phyloP scores from a whole-genome alignment of 2,888 invertebrate genomes.

The Nymphalis urticae region DNA sequence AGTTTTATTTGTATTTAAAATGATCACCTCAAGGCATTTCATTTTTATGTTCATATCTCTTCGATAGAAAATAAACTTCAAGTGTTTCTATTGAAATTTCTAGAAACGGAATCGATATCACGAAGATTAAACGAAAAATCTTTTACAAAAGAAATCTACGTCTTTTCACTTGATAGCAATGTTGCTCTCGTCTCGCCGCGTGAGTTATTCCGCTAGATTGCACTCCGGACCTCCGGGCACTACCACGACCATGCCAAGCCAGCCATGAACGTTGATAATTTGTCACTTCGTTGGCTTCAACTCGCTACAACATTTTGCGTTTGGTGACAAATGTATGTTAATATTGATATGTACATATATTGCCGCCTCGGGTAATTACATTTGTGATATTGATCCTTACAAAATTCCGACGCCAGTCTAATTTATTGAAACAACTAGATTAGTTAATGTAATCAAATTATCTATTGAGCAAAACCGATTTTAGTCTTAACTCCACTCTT shows the following conservation, averaged over 20 bases:
- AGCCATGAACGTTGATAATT: conserved; percentile 54
- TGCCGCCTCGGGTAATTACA: no score
- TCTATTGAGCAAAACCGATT: no score
- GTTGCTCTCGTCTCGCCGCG: conserved; percentile 43
- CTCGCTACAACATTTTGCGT: conserved; percentile 23
- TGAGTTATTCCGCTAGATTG: conserved; percentile 52
- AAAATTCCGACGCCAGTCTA: no score
- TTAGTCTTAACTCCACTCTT: no score
- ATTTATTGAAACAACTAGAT: no score
- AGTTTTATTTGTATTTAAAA: no score
- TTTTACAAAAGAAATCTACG: background rate
- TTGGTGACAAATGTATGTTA: background rate
- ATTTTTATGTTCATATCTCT: no score
- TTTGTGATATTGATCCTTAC: no score
- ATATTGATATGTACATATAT: background rate
- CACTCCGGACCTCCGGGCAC: conserved; percentile 41
- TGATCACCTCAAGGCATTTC: no score
- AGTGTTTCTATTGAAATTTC: background rate
- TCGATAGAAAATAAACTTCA: no score
- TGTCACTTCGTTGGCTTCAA: conserved; percentile 47
- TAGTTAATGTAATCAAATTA: no score
- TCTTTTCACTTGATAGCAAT: conserved; percentile 16
- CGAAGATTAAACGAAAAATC: conserved; percentile 5
- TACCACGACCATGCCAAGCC: conserved; percentile 37
- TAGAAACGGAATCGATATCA: background rate